Evolutionary conservation across 2,113 vertebrate species (phyloP).

Genomic region (Indri indri): DNA sequence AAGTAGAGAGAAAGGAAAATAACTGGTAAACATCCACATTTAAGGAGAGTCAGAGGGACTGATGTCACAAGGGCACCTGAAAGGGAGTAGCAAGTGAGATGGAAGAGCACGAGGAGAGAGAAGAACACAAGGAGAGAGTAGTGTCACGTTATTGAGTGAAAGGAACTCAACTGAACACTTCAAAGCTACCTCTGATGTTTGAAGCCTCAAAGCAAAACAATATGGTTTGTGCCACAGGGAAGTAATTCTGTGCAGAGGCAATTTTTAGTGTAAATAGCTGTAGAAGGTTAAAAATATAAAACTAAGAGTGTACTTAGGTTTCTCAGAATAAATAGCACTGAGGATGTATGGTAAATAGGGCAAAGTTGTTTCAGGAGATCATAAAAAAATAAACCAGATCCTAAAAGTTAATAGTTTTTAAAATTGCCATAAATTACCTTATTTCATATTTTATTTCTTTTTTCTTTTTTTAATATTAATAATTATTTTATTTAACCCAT

Average conservation of each 20-base stretch:
- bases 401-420: background rate
- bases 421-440: background rate
- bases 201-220: conserved; percentile 36
- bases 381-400: background rate
- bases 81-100: background rate
- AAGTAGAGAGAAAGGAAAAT: background rate
- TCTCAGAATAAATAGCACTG: background rate
- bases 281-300: background rate
- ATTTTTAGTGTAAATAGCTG: conserved; percentile 26
- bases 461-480: background rate
- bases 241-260: background rate
- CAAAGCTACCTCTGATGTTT: conserved; percentile 24
- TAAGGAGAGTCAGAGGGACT: background rate
- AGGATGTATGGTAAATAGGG: background rate
- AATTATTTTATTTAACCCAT: too few relatives aligned
- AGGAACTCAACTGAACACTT: background rate
- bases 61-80: background rate
- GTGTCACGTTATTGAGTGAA: background rate
- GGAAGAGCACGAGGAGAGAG: background rate
- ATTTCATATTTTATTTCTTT: background rate
- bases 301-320: background rate
- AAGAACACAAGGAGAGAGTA: too few relatives aligned
- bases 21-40: background rate
- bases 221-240: background rate
- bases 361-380: background rate